phyloP scores from a whole-genome alignment of 2,113 vertebrate genomes.

The Tyto alba region DNA sequence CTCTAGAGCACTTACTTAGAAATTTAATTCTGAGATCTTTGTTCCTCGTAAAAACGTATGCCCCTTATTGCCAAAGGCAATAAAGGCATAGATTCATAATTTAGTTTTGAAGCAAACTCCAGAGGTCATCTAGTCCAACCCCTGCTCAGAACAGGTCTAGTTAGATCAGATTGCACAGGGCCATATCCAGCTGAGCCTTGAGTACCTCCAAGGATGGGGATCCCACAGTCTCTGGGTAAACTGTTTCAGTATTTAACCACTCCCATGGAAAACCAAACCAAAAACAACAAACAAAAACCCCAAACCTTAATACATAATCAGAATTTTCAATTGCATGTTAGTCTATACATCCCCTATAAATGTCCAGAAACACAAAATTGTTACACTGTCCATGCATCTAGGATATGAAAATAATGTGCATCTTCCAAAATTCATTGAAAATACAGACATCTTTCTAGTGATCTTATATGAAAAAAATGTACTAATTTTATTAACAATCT shows the following conservation, averaged over 20 bases:
- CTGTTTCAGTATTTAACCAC: not conserved
- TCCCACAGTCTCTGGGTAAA: not conserved
- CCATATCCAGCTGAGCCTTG: fast-evolving
- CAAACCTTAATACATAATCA: not conserved
- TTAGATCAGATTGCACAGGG: not conserved
- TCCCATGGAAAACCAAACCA: too few species aligned
- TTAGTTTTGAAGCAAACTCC: not conserved
- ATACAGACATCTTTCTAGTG: not conserved
- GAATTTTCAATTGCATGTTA: not conserved
- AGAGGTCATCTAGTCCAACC: not conserved
- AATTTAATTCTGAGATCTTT: not conserved
- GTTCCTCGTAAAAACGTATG: not conserved
- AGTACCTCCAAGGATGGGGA: not conserved
- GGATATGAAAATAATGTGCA: not conserved
- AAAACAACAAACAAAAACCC: not conserved
- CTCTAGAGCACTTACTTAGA: not conserved
- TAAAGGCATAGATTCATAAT: not conserved
- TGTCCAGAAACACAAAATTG: not conserved
- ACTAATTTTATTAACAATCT: not conserved
- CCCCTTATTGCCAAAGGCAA: not conserved
- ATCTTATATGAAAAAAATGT: fast-evolving
- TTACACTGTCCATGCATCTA: not conserved
- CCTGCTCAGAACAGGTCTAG: not conserved
- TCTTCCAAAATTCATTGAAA: not conserved
- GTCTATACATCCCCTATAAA: not conserved